Base-by-base conservation (phyloP, 2,113 vertebrate species). In the Daubentonia madagascariensis region DNA sequence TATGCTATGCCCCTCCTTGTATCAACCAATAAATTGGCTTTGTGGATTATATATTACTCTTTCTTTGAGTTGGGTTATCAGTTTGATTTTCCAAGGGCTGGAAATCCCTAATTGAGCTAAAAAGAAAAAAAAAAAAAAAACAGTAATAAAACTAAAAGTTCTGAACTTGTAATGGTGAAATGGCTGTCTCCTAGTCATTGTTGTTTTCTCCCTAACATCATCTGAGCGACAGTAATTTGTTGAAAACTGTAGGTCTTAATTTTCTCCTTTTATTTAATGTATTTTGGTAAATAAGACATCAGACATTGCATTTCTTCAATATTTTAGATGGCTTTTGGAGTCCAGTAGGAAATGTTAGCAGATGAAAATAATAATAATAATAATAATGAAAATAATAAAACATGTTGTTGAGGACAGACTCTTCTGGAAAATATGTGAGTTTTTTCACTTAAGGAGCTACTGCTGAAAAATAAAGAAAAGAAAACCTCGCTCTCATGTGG, bases 381-480 rank as follows among this genome's bases (percentile, higher is more conserved):
- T n/a, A n/a, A n/a, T n/a, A n/a, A 96, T 75, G 48, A 97, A 91
- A 96, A 95, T 91, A 96, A 96, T 67, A 76, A 40, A 97, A 94
- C 84, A 72, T 54, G 40, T 84, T 96, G 70, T 90, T 97, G 84
- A 97, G 57, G 96, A 90, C 50, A 96, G 63, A 96, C 32, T 72
- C 30, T 96, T 85, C 70, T 89, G 48, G 92, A 97, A 98, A 98
- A 97, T 75, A 94, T 81, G 84, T 87, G 52, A 94, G 35, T 63
- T 89, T 76, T 95, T 96, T 96, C 50, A 94, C 28, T 95, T 87
- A 93, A 95, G 85, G 97, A 92, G n/a, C 75, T 97, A 80, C 94
- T 94, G 52, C 45, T 94, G 85, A 93, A 97, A 95, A 97, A 96
- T 68, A 93, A 95, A 94, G 94, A 81, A 92, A 92, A 93, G 72